Base-by-base conservation (phyloP, 1,140 invertebrate species). In the Panagrolaimus sp. region DNA sequence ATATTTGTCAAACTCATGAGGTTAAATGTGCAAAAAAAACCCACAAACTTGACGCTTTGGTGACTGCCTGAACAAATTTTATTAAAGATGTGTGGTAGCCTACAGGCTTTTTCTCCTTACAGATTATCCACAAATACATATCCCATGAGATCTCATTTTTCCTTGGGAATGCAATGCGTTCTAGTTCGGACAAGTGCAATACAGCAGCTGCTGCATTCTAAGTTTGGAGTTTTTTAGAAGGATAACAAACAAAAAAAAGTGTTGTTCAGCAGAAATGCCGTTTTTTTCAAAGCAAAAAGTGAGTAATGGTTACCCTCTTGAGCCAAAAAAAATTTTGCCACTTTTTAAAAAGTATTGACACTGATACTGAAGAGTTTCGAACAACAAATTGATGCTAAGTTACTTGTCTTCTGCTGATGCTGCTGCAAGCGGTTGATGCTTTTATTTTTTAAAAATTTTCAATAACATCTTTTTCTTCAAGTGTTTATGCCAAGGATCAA, bases 101-200 rank as follows among this genome's bases (percentile, higher is more conserved):
- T 20, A 27, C 20, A 27, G 47, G 51, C 20, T 25, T 57, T 20
- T 27, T 20, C 27, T 16, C 31, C 7, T 38, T 38, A 38, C 31
- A 38, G 51, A 57, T 57, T 25, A 57, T 57, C 51, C 51, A 57
- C 51, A 57, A 57, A 57, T 57, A 57, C 51, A 57, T 27, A 57
- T 57, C 51, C 51, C 51, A 57, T 57, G 51, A 57, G 51, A 57
- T 57, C 51, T 57, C 51, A 57, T 57, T 57, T 57, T 38, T 57
- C 20, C 51, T 16, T 57, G 11, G 51, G 27, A 27, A 57, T 57
- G 51, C 51, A 57, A 57, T 57, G 51, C 31, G 51, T 57, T 57
- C 51, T 57, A 57, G 51, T 57, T 57, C 51, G 51, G 51, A 27
- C 31, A 57, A 27, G 51, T 25, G 20, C 20, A 27, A 20, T 57